Evolutionary conservation across 2,113 vertebrate genomes (phyloP).

Genomic region (Panthera tigris): DNA sequence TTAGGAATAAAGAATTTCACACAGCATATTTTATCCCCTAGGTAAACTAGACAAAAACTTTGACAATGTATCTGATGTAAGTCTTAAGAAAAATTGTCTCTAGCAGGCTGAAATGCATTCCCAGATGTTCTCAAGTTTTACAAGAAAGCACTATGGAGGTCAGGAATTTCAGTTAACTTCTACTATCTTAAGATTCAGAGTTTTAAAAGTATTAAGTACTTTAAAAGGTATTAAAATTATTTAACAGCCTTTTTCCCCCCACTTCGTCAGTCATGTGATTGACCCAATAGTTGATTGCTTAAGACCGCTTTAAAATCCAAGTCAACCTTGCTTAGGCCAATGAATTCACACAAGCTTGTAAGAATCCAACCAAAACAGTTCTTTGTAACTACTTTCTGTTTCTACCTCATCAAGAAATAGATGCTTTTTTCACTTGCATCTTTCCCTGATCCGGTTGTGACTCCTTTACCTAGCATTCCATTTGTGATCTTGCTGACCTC

Average conservation of each 20-base stretch:
- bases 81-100: constrained; percentile 37
- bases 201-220: neutral
- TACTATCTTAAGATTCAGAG: neutral
- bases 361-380: neutral
- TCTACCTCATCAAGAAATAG: neutral
- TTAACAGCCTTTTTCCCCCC: neutral
- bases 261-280: neutral
- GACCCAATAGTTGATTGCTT: neutral
- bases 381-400: neutral
- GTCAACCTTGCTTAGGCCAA: neutral
- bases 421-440: neutral
- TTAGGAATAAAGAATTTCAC: constrained; percentile 21
- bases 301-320: neutral
- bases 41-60: neutral
- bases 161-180: constrained; percentile 26
- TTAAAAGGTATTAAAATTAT: neutral
- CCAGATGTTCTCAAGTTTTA: neutral
- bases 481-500: neutral
- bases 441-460: neutral
- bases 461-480: neutral
- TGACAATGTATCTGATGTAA: constrained; percentile 13
- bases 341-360: constrained; percentile 26
- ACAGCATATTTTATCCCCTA: neutral
- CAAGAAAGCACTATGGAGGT: neutral
- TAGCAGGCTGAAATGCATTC: constrained; percentile 12